Evolutionary conservation across 2,113 vertebrate genomes (phyloP).

Genomic region (Guaruba guarouba): DNA sequence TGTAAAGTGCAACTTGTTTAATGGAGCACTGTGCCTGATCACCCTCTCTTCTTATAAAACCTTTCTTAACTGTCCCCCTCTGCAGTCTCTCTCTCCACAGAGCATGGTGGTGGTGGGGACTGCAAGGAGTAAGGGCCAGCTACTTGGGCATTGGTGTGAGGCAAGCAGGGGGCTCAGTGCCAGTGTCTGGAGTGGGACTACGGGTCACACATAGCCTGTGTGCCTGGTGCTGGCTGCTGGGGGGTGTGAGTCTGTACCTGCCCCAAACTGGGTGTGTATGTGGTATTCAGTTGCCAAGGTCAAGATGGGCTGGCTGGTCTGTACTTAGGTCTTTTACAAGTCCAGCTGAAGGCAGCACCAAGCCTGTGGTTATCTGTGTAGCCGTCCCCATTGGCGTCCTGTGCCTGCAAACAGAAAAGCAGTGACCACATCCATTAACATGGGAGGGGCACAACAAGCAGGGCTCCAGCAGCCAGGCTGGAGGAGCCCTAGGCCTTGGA

Average conservation of each 20-base stretch:
- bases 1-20: background rate
- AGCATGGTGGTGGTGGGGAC: rapidly evolving
- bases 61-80: background rate
- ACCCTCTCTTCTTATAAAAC: background rate
- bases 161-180: rapidly evolving
- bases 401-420: background rate
- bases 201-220: background rate
- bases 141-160: background rate
- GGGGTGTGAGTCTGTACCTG: background rate
- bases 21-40: rapidly evolving
- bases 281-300: background rate
- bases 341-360: background rate
- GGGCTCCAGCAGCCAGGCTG: background rate
- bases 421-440: background rate
- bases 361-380: background rate
- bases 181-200: rapidly evolving
- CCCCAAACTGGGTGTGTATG: background rate
- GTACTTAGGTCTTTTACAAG: background rate
- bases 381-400: rapidly evolving
- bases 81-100: background rate
- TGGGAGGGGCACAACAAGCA: background rate
- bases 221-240: background rate
- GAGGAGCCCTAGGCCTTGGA: background rate
- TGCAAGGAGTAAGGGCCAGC: background rate
- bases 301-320: background rate